Base-by-base conservation (phyloP, 1,140 invertebrate species). In the Triops longicaudatus region DNA sequence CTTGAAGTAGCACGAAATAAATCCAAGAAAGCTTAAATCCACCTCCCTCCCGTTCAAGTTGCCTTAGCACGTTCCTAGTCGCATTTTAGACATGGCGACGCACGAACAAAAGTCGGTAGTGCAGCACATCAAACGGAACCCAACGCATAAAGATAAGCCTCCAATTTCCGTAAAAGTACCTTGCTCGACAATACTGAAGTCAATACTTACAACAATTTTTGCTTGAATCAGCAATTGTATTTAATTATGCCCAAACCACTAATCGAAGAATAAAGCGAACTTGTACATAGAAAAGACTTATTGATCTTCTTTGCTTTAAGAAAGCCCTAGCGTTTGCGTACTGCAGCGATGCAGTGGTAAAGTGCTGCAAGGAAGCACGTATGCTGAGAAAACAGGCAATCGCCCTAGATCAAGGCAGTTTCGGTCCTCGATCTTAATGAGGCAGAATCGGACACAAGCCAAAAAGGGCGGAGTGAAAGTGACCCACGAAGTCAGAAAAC, bases 1-100 rank as follows among this genome's bases (percentile, higher is more conserved):
- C 74, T 75, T 14, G 74, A 75, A 26, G 44, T n/a, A 42, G 74
- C 74, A 75, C 41, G 26, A 14, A 75, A 75, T 14, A 75, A 75
- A 42, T 41, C 27, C 27, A 75, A 31, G 14, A 44, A 28, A 74
- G 27, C 31, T 72, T 72, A 72, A 11, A 6, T 72, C 26, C 26
- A 4, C 26, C n/a, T n/a, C n/a, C n/a, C n/a, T n/a, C n/a, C n/a
- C n/a, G n/a, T n/a, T 26, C 63, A 72, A 11, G 26, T 72, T 14
- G 27, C 26, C 73, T 26, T 73, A 73, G 27, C 73, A 73, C 27
- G 26, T 17, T 7, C 3, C 26, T 73, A n/a, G 17, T 22, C 50
- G 14, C 50, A n/a, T n/a, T 44, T 12, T 17, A 12, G 11, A 44
- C 43, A 44, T 10, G 17, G 0, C 43, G 11, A 17, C 50, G 50